phyloP scores from a whole-genome alignment of 2,797 vertebrate species.

The Tokudaia tokunoshimensis region DNA sequence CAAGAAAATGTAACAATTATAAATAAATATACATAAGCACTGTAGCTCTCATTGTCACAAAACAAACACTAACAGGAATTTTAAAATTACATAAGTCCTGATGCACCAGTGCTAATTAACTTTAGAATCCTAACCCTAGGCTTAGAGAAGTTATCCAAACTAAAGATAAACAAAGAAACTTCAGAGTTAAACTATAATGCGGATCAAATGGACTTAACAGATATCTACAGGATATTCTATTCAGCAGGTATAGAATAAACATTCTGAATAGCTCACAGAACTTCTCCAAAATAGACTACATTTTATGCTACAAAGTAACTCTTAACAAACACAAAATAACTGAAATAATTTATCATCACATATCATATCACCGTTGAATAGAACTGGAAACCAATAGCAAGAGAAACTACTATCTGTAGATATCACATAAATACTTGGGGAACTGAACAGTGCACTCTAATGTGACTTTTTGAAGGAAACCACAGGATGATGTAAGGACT shows the following conservation, averaged over 20 bases:
- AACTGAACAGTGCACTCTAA: too few species aligned
- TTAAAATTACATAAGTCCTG: background rate
- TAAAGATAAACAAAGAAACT: background rate
- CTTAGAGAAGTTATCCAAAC: background rate
- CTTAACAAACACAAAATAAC: background rate
- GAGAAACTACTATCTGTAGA: background rate
- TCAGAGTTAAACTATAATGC: background rate
- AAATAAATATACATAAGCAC: background rate
- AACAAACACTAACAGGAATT: background rate
- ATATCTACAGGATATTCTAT: background rate
- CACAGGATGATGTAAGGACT: background rate
- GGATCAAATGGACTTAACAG: background rate
- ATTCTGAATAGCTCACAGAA: background rate
- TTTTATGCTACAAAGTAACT: background rate
- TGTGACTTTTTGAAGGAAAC: slow-evolving; percentile 44
- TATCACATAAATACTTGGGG: background rate
- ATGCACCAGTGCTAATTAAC: background rate
- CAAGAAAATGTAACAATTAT: background rate
- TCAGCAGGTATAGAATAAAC: background rate
- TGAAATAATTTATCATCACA: background rate
- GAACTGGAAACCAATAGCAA: background rate
- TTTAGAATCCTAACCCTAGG: too few species aligned
- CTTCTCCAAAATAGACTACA: background rate
- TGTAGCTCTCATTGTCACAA: background rate
- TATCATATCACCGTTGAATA: background rate